Base-by-base conservation (phyloP, 2,888 invertebrate species). In the Steinernema hermaphroditum region DNA sequence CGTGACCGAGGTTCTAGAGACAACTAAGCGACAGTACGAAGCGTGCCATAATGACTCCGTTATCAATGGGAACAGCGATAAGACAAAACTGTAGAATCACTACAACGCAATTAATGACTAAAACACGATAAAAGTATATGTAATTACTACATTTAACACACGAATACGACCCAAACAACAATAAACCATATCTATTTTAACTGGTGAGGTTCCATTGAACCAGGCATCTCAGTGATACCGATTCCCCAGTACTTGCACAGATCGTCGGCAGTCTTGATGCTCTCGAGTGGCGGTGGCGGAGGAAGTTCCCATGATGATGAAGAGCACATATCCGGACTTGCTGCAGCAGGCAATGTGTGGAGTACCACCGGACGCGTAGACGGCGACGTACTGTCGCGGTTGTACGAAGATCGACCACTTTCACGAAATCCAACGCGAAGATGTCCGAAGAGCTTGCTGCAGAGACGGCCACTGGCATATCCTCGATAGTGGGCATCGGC, bases 221-320 rank as follows among this genome's bases (percentile, higher is more conserved):
- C 24, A 34, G 62, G 62, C 62, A 62, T 62, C n/a, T 62, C 62
- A 32, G 62, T 62, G 32, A 62, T 32, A 32, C 62, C 62, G 32
- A 62, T 62, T 62, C 62, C 62, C 62, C 62, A 62, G 32, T 32
- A 29, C 62, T 62, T 62, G 62, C 62, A 62, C 16, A 62, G 29
- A 6, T 62, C 62, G 16, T 24, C 27, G 32, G 62, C 62, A 19
- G 22, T 62, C 34, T 29, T 62, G 16, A 62, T 16, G 16, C 22
- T 19, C 14, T 62, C 27, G 2, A 29, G 9, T 8, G 62, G 27
- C 29, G 62, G 16, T 6, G 62, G 34, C 2, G 62, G 62, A 2
- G 16, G 62, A 29, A 8, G 29, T 16, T 62, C 62, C 9, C 22
- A 37, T 12, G 37, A 37, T 8, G 6, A 37, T 37, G 37, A 37